Evolutionary conservation across 30 jellyfish, hydroid and myxozoan genomes (phyloP), one percentile per base, ranked within the genome.

Genomic region (Aurelia aurita complex sp. Pacific): DNA sequence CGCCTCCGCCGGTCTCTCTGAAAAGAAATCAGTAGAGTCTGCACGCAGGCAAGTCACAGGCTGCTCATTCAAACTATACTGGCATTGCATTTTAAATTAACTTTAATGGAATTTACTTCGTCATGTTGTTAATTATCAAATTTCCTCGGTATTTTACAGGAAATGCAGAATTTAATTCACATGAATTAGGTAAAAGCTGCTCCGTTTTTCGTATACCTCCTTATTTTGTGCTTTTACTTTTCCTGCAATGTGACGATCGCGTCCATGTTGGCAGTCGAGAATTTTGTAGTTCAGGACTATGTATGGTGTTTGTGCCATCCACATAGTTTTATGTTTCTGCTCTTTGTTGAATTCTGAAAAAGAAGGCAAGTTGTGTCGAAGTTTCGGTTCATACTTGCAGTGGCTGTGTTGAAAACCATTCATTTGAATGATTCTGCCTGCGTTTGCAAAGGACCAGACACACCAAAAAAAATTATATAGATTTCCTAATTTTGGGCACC

Each of bases 231-330:
- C 57, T n/a, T n/a, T 55, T 43, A 50, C 71, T 43, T 74, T 74
- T 55, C 52, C 71, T 40, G 70, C 54, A 42, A 51, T 18, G 69
- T 66, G 64, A 50, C 52, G 70, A 43, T 80, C 85, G 13, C 55
- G 70, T 38, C 90, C 90, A 38, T 65, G 90, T 62, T 80, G 88
- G 76, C 90, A 80, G 60, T 80, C 90, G n/a, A 80, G 36, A 35
- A 42, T 59, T 36, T 52, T 66, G 18, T 69, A 16, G 70, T 51
- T 59, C 51, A 68, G 73, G 54, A 80, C 17, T 17, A 80, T 18
- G 52, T 65, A 80, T 12, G 90, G 88, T 19, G 72, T 68, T 19
- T 70, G 64, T 14, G 71, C 71, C 69, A 19, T 55, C 84, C 84
- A 74, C 52, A 50, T 16, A 2, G 53, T 36, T 74, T 74, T 74